These are phyloP conservation scores for Sogatella furcifera DNA, from an alignment of 1,140 invertebrate genomes.

Conservation along the genomic window DNA sequence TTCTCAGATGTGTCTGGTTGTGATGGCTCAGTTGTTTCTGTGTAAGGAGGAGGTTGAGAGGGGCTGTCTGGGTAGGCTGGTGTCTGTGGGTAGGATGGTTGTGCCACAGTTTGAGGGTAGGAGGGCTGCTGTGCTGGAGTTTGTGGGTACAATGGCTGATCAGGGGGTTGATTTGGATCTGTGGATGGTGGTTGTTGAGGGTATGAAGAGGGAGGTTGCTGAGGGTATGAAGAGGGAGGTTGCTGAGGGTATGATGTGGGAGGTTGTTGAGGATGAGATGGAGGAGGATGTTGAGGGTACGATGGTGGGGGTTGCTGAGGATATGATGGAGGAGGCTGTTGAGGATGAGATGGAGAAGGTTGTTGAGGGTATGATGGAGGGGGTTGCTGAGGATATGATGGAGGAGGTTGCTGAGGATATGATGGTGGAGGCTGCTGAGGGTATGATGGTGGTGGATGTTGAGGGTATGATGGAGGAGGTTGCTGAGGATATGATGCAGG, in stretches of 20 bases:
- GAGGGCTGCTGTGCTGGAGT: neutral
- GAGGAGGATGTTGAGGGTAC: neutral
- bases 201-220: neutral
- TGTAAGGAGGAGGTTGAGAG: neutral
- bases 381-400: neutral
- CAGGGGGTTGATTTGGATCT: neutral
- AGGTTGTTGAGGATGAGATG: neutral
- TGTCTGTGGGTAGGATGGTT: constrained; percentile 2
- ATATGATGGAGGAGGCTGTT: constrained; percentile 5
- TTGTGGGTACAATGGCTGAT: neutral
- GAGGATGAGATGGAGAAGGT: neutral
- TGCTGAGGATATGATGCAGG: neutral
- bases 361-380: neutral
- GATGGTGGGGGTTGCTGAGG: neutral
- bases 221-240: neutral
- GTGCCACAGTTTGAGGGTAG: neutral
- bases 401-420: neutral
- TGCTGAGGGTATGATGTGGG: neutral
- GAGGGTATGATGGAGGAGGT: neutral
- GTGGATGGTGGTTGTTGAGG: neutral
- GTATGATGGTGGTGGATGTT: constrained; percentile 1
- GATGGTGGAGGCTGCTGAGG: neutral
- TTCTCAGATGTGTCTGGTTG: constrained; percentile 1
- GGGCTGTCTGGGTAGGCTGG: neutral
- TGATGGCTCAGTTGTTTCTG: neutral